Evolutionary conservation across 2,888 invertebrate species (phyloP).

Genomic region (Eupithecia abbreviata): DNA sequence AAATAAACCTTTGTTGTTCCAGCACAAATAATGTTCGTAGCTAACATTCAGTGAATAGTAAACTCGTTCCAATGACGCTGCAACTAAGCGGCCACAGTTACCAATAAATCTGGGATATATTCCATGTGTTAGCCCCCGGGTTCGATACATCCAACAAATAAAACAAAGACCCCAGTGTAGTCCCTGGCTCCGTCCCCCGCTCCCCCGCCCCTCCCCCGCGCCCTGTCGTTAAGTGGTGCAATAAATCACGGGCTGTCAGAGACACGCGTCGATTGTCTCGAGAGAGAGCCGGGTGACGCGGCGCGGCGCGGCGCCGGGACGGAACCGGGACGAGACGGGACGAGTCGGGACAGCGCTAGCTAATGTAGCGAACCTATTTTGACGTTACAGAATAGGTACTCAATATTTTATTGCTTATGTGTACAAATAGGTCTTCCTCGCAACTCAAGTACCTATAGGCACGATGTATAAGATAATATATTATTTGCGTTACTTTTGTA

Average conservation of each 20-base stretch:
- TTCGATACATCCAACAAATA: background rate
- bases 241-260: constrained; percentile 42
- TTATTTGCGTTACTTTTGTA: background rate
- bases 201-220: constrained; percentile 1
- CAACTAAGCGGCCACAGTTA: too few relatives aligned
- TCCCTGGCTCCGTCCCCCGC: background rate
- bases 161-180: background rate
- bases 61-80: too few relatives aligned
- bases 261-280: constrained; percentile 43
- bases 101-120: too few relatives aligned
- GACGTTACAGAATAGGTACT: too few relatives aligned
- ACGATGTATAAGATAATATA: background rate
- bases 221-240: constrained; percentile 42
- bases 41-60: too few relatives aligned
- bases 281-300: background rate
- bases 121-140: background rate
- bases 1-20: too few relatives aligned
- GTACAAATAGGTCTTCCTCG: too few relatives aligned
- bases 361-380: too few relatives aligned
- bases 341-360: too few relatives aligned
- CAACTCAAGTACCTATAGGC: background rate
- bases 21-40: too few relatives aligned
- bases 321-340: background rate
- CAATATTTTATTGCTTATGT: too few relatives aligned
- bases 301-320: background rate